Percentiles rank a stretch among this genome's conserved stretches.
Evolutionary conservation across 2,888 invertebrate species (phyloP).

Genomic region (Thelaira solivaga): DNA sequence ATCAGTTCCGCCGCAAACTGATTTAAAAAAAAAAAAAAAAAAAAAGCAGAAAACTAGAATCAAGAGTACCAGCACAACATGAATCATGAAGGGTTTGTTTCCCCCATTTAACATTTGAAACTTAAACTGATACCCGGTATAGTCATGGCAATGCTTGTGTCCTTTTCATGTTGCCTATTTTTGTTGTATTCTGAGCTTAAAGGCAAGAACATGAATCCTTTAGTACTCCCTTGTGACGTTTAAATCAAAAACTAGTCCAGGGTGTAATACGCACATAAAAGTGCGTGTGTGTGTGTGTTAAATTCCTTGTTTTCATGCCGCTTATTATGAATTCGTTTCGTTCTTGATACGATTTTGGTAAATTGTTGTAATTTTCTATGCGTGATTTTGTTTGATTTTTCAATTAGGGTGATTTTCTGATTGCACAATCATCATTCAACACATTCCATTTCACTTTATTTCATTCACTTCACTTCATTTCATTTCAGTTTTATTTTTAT

Average conservation of each 20-base stretch:
- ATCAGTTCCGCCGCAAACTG: conserved; percentile 76
- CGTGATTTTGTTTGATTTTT: conserved; percentile 71
- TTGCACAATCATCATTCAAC: conserved; percentile 57
- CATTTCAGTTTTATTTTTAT: neutral
- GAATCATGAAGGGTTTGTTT: conserved; percentile 7
- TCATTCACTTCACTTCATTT: conserved; percentile 12
- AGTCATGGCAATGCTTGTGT: conserved; percentile 43
- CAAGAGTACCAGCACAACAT: neutral
- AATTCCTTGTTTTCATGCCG: conserved; percentile 19
- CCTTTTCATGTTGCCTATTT: conserved; percentile 25
- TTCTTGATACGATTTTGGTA: conserved; percentile 37
- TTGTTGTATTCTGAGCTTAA: conserved; percentile 36
- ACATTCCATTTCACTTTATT: conserved; percentile 12
- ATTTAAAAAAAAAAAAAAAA: too few relatives aligned
- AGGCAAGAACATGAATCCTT: conserved; percentile 68
- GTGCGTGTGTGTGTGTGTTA: neutral
- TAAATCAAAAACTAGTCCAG: conserved; percentile 55
- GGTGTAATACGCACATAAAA: too few relatives aligned
- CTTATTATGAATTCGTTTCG: conserved; percentile 32
- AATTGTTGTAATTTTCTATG: conserved; percentile 58
- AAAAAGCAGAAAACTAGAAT: neutral
- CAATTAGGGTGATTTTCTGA: conserved; percentile 67
- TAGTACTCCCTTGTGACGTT: conserved; percentile 73
- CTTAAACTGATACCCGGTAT: conserved; percentile 17
- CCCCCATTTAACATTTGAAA: neutral